Evolutionary conservation across 2,888 invertebrate genomes (phyloP).

Genomic region (Pristionchus maxplancki): DNA sequence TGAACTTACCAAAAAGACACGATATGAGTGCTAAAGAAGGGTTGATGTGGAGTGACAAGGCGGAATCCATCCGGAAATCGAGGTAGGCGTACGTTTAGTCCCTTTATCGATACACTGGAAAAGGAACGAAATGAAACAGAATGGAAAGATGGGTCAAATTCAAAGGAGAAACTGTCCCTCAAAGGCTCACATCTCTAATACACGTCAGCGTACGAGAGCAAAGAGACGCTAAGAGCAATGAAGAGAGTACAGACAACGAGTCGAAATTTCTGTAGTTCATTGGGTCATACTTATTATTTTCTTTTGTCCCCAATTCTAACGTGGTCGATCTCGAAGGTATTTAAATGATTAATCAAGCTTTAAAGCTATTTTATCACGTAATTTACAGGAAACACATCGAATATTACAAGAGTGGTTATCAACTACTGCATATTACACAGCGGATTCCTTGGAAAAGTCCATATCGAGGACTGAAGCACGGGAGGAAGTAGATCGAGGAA

Average conservation of each 20-base stretch:
- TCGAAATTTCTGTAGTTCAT: background rate
- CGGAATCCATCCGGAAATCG: slow-evolving; percentile 26
- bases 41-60: background rate
- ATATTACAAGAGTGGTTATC: slow-evolving; percentile 17
- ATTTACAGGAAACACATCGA: slow-evolving; percentile 47
- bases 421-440: slow-evolving; percentile 32
- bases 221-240: background rate
- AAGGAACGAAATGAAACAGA: background rate
- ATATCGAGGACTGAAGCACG: slow-evolving; percentile 10
- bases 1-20: slow-evolving; percentile 7
- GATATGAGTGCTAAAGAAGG: slow-evolving; percentile 37
- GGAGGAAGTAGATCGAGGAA: slow-evolving; percentile 1
- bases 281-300: background rate
- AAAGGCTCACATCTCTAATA: slow-evolving; percentile 53
- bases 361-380: slow-evolving; percentile 29
- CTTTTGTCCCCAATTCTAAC: background rate
- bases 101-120: background rate
- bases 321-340: no score
- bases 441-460: slow-evolving; percentile 17
- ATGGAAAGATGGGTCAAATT: slow-evolving; percentile 29
- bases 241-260: slow-evolving; percentile 39
- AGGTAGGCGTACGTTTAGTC: background rate
- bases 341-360: background rate
- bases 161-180: slow-evolving; percentile 32
- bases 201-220: slow-evolving; percentile 60